phyloP scores from a whole-genome alignment of 2,797 vertebrate species.

The Chelon labrosus region DNA sequence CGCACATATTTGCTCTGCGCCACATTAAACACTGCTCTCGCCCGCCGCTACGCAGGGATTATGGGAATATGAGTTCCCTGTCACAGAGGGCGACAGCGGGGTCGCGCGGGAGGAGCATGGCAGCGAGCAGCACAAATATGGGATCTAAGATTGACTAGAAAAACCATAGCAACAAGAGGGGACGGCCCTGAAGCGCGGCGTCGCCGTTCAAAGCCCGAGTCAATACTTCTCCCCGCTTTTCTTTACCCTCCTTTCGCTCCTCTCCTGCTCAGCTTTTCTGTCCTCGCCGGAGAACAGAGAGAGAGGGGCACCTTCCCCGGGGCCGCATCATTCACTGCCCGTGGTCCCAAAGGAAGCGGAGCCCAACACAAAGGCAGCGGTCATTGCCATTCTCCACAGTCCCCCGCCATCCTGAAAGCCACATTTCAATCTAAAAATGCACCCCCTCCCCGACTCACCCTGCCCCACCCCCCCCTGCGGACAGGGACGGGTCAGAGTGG shows the following conservation, averaged over 20 bases:
- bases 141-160: conserved; percentile 75
- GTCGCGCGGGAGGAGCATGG: conserved; percentile 48
- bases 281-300: conserved; percentile 69
- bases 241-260: conserved; percentile 68
- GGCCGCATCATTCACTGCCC: conserved; percentile 83
- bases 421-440: conserved; percentile 79
- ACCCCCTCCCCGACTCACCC: conserved; percentile 32
- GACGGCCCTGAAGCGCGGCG: conserved; percentile 72
- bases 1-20: conserved; percentile 82
- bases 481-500: conserved; percentile 72
- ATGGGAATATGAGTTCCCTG: conserved; percentile 82
- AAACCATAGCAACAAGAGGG: conserved; percentile 80
- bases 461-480: conserved; percentile 64
- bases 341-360: conserved; percentile 76
- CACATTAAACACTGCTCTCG: conserved; percentile 66
- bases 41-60: conserved; percentile 67
- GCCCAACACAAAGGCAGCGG: conserved; percentile 78
- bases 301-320: conserved; percentile 80
- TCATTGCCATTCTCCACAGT: conserved; percentile 86
- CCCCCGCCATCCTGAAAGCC: conserved; percentile 78
- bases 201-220: conserved; percentile 73
- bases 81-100: conserved; percentile 52
- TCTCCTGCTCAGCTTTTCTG: conserved; percentile 72
- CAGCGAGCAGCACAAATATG: conserved; percentile 67
- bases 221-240: conserved; percentile 78